phyloP scores from a whole-genome alignment of 2,113 vertebrate genomes.

The Parus major region DNA sequence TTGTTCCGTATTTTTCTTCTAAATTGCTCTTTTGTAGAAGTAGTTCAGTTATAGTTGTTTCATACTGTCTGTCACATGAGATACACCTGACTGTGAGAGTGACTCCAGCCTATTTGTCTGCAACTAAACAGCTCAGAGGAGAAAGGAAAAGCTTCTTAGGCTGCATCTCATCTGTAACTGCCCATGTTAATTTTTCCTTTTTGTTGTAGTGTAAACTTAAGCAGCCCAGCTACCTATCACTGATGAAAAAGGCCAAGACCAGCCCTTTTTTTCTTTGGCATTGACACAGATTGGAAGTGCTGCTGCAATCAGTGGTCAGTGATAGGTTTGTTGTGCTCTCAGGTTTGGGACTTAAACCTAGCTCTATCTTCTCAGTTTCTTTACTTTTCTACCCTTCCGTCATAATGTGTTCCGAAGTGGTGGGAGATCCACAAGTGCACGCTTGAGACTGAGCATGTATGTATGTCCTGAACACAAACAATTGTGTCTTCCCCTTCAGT shows the following conservation, averaged over 20 bases:
- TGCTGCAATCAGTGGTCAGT: rapidly evolving
- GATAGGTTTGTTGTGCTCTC: rapidly evolving
- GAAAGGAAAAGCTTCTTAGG: conserved; percentile 21
- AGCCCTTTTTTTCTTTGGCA: neutral
- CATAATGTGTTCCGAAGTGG: neutral
- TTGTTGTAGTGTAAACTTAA: neutral
- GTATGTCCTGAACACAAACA: neutral
- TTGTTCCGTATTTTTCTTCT: neutral
- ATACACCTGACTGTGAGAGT: neutral
- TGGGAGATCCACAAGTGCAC: neutral
- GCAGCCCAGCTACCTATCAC: neutral
- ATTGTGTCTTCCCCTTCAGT: neutral
- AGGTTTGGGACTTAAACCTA: neutral
- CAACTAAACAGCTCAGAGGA: neutral
- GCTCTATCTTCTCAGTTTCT: neutral
- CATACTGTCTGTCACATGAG: neutral
- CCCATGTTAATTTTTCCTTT: neutral
- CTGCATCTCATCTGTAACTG: neutral
- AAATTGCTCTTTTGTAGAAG: neutral
- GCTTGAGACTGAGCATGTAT: neutral
- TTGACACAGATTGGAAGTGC: neutral
- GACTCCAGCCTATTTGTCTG: neutral
- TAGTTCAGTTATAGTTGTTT: neutral
- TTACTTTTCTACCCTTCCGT: neutral
- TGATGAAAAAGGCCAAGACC: neutral